Conservation (phyloP, 1,140 invertebrate species). For the Orchesella cincta region DNA sequence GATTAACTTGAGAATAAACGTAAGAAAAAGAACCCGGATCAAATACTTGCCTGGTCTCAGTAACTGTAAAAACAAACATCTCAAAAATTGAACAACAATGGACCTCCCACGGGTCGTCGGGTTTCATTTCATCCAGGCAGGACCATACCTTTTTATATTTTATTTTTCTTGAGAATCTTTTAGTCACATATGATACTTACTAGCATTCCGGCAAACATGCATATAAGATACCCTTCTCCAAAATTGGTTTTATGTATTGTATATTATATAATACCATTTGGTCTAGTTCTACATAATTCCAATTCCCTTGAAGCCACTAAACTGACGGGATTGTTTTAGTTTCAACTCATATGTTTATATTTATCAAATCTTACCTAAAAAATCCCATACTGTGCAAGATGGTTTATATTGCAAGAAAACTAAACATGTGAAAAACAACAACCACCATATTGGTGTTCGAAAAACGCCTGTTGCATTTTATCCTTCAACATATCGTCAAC, state of each 20-base stretch:
- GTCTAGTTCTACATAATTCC: neutral
- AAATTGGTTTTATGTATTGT: neutral
- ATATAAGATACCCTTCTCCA: neutral
- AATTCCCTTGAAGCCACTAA: neutral
- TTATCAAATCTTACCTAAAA: neutral
- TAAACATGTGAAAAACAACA: neutral
- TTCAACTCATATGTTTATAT: neutral
- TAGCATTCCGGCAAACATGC: neutral
- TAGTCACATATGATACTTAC: too few species aligned
- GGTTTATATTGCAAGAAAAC: neutral
- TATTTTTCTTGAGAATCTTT: neutral
- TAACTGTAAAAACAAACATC: constrained; percentile 50
- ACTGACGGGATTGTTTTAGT: neutral
- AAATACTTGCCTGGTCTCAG: too few species aligned
- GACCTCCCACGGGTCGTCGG: constrained; percentile 47
- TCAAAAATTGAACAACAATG: constrained; percentile 43
- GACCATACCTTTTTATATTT: neutral
- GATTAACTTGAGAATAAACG: too few species aligned
- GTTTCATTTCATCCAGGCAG: constrained; percentile 36
- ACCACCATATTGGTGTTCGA: neutral
- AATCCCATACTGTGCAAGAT: neutral
- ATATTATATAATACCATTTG: neutral
- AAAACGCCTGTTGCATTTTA: constrained; percentile 7
- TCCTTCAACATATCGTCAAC: neutral
- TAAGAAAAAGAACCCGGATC: too few species aligned